These are phyloP conservation scores for Greenwoodochromis staneri DNA, from an alignment of 2,113 vertebrate genomes.

Conservation along the genomic window DNA sequence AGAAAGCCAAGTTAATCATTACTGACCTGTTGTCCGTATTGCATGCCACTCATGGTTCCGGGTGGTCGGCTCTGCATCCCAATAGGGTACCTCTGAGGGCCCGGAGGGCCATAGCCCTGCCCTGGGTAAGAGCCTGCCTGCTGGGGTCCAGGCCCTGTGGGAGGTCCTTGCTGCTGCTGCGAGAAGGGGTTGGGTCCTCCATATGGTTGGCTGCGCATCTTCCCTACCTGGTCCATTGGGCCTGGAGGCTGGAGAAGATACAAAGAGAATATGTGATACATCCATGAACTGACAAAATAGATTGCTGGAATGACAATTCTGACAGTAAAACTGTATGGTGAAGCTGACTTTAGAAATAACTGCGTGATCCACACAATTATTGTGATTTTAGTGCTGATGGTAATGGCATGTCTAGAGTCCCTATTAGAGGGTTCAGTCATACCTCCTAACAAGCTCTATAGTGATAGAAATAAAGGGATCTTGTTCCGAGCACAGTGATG, in stretches of 20 bases:
- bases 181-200: slow-evolving; percentile 84
- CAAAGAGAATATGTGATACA: background rate
- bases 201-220: slow-evolving; percentile 92
- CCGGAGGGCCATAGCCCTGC: slow-evolving; percentile 85
- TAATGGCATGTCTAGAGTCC: background rate
- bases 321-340: background rate
- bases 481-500: background rate
- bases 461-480: background rate
- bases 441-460: background rate
- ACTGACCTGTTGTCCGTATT: slow-evolving; percentile 91
- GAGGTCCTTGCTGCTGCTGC: slow-evolving; percentile 81
- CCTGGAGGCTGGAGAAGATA: slow-evolving; percentile 78
- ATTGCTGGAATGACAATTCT: background rate
- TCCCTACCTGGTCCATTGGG: slow-evolving; percentile 97
- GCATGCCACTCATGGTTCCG: slow-evolving; percentile 82
- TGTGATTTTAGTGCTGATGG: background rate
- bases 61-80: slow-evolving; percentile 84
- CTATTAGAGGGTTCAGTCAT: background rate
- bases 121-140: slow-evolving; percentile 86
- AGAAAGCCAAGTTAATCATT: background rate
- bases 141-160: slow-evolving; percentile 78
- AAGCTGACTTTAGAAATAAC: background rate
- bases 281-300: background rate
- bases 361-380: background rate
- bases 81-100: slow-evolving; percentile 90